Conservation (phyloP, 2,797 vertebrate genomes). For the Amphiprion clarkii region DNA sequence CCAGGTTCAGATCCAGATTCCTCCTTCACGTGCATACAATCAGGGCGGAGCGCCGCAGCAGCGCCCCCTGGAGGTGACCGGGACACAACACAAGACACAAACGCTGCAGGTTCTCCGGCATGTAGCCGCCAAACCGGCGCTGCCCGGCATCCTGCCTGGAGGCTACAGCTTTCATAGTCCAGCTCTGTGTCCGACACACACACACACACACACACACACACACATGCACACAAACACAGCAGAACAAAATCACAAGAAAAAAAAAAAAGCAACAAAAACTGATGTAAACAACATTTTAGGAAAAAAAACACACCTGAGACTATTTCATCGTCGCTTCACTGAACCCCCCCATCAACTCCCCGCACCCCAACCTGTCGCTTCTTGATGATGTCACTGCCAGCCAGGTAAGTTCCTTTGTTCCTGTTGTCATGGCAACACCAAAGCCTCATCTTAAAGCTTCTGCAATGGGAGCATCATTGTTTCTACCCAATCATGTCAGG, state of each 20-base stretch:
- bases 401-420: too few relatives aligned
- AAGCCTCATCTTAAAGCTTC: too few relatives aligned
- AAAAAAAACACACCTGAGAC: conserved; percentile 76
- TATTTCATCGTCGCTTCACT: conserved; percentile 17
- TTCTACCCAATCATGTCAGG: too few relatives aligned
- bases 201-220: background rate
- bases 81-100: conserved; percentile 57
- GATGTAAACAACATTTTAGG: conserved; percentile 78
- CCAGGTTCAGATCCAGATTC: conserved; percentile 7
- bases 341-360: too few relatives aligned
- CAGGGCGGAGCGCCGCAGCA: background rate
- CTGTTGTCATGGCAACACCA: too few relatives aligned
- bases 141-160: background rate
- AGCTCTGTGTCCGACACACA: conserved; percentile 57
- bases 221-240: conserved; percentile 24
- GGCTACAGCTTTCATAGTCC: conserved; percentile 82
- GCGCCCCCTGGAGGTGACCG: conserved; percentile 10
- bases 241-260: too few relatives aligned
- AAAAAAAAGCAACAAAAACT: conserved; percentile 47
- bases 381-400: background rate
- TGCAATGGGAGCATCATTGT: too few relatives aligned
- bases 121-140: conserved; percentile 40
- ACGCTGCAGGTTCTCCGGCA: conserved; percentile 74
- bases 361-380: background rate
- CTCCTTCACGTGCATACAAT: conserved; percentile 39